A percentile compares a stretch with the other conserved stretches of the same genome.
phyloP scores from a whole-genome alignment of 1,140 invertebrate genomes.

The Trichonephila inaurata region DNA sequence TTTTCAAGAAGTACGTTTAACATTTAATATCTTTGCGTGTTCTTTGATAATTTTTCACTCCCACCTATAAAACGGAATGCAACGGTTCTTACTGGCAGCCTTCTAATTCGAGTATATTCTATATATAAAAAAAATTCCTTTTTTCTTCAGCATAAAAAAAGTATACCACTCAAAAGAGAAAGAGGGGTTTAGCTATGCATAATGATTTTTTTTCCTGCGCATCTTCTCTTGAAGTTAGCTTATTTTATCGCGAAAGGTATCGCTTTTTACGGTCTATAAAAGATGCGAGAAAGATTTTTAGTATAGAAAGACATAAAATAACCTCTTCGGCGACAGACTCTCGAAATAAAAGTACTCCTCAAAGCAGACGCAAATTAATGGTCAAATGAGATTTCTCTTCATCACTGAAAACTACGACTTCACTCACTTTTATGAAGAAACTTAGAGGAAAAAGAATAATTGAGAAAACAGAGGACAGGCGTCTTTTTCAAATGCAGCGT shows the following conservation, averaged over 20 bases:
- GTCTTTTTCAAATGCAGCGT: background rate
- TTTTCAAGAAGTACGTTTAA: conserved; percentile 31
- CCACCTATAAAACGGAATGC: conserved; percentile 23
- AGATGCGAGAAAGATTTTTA: conserved; percentile 40
- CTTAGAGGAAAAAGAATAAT: background rate
- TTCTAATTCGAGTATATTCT: background rate
- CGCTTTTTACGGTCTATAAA: conserved; percentile 30
- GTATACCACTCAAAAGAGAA: background rate
- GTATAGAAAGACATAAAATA: conserved; percentile 35
- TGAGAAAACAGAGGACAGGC: background rate
- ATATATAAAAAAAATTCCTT: background rate
- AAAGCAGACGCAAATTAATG: conserved; percentile 34
- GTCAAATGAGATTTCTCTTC: conserved; percentile 24
- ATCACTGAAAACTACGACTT: background rate
- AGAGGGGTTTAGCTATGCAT: background rate
- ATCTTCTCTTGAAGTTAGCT: conserved; percentile 27
- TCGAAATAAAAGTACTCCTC: conserved; percentile 14
- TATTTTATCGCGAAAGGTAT: conserved; percentile 22
- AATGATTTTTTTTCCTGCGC: background rate
- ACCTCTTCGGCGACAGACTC: conserved; percentile 3
- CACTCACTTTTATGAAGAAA: conserved; percentile 21
- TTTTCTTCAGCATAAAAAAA: background rate
- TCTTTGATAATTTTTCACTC: conserved; percentile 40
- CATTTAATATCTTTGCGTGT: conserved; percentile 57
- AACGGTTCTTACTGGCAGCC: background rate